These are phyloP conservation scores for Hetaerina titia DNA, from an alignment of 2,888 invertebrate genomes.

Conservation along the genomic window DNA sequence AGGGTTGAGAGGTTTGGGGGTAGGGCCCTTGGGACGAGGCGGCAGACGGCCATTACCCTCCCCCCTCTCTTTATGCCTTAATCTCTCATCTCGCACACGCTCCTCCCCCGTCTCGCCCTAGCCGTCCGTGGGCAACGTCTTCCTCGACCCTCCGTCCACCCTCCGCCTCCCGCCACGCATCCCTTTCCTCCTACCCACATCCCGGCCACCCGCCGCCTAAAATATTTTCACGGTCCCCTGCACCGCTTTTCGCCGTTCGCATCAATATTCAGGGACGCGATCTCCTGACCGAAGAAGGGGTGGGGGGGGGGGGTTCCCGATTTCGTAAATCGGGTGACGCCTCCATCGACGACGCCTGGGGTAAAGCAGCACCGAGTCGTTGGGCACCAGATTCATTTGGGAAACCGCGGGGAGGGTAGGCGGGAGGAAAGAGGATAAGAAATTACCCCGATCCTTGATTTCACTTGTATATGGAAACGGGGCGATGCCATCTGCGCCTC, in stretches of 20 bases:
- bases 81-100: not conserved
- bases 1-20: not conserved
- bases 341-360: not conserved
- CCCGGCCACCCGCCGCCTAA: not conserved
- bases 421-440: not conserved
- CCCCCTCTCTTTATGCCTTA: not conserved
- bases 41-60: constrained; percentile 13
- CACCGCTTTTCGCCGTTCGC: not conserved
- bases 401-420: not conserved
- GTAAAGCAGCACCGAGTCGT: not conserved
- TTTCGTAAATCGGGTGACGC: not conserved
- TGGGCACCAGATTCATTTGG: too few species aligned
- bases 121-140: not conserved
- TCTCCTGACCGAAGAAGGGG: not conserved
- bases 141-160: not conserved
- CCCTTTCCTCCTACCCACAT: not conserved
- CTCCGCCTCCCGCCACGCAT: not conserved
- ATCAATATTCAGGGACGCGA: not conserved
- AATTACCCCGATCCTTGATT: not conserved
- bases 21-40: not conserved
- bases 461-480: not conserved
- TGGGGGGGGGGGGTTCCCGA: not conserved
- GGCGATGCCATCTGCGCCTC: too few species aligned
- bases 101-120: not conserved
- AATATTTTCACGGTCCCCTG: not conserved